Base-by-base conservation (phyloP, 2,888 invertebrate genomes). In the Baccha elongata region DNA sequence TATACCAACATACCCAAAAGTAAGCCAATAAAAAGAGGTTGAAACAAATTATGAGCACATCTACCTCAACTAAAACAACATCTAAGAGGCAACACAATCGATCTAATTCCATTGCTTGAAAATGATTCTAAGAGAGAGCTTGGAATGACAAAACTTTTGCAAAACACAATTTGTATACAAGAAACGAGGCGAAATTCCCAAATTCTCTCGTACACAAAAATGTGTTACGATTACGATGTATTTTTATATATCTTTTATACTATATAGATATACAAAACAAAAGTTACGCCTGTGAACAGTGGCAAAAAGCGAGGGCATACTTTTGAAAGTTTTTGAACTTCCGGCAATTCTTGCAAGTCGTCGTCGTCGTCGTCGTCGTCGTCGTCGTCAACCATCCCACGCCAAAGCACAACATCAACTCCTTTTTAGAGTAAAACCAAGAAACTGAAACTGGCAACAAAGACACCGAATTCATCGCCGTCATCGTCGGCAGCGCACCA, bases 301-400 rank as follows among this genome's bases (percentile, higher is more conserved):
- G 5, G 44, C n/a, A 32, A 32, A 37, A 62, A 37, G 55, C 21
- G 46, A 53, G 62, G 62, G 75, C 58, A 78, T 64, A 78, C 83
- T 83, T 68, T n/a, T 55, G 48, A 83, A 78, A 78, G 23, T 78
- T 83, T 83, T 78, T 64, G 78, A 78, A 83, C 83, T 83, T 83
- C 83, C 83, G 83, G 72, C 78, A 83, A 44, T 83, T 83, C 67
- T 68, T 76, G 72, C 62, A 78, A 53, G n/a, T 68, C 37, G 55
- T 55, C 21, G 3, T 55, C 21, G 55, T 37, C n/a, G 35, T 53
- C 55, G 32, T 65, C 42, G 42, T 35, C 60, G 46, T 4, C 21
- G n/a, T 48, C 32, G 19, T n/a, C 23, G 11, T 7, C 17, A 13
- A n/a, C 26, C 44, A 23, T 17, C 46, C 35, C 29, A 42, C 71